Percentiles rank a stretch among this genome's conserved stretches.
Conservation (phyloP, 2,888 invertebrate species). For the Synanthedon tipuliformis region DNA sequence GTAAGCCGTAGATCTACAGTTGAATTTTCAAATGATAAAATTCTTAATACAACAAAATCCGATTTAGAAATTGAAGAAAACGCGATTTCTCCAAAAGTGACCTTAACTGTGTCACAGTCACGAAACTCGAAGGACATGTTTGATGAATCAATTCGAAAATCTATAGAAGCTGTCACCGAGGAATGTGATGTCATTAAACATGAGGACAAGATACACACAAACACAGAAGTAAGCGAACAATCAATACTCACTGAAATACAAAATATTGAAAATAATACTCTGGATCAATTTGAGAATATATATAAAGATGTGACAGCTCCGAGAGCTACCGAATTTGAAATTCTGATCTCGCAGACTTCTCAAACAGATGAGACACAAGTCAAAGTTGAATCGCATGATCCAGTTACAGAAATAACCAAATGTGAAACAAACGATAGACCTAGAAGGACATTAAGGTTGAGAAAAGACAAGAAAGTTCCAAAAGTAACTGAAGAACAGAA, state of each 20-base stretch:
- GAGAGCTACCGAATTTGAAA: conserved; percentile 48
- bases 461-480: conserved; percentile 17
- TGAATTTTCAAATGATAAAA: too few relatives aligned
- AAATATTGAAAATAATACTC: conserved; percentile 26
- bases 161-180: too few relatives aligned
- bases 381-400: neutral
- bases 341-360: conserved; percentile 23
- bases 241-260: conserved; percentile 3
- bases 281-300: conserved; percentile 50
- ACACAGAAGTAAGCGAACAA: conserved; percentile 3
- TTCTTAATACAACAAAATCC: conserved; percentile 6
- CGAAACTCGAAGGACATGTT: too few relatives aligned
- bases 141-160: too few relatives aligned
- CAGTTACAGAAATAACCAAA: neutral
- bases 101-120: too few relatives aligned
- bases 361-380: conserved; percentile 4
- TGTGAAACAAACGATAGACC: conserved; percentile 15
- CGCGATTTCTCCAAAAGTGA: conserved; percentile 6
- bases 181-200: too few relatives aligned
- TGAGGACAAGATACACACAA: conserved; percentile 5
- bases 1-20: too few relatives aligned
- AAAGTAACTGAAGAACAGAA: conserved; percentile 20
- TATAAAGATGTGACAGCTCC: conserved; percentile 42
- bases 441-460: conserved; percentile 35
- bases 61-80: conserved; percentile 12